These are phyloP conservation scores for Lobophora halterata DNA, from an alignment of 2,888 invertebrate genomes.

Conservation along the genomic window DNA sequence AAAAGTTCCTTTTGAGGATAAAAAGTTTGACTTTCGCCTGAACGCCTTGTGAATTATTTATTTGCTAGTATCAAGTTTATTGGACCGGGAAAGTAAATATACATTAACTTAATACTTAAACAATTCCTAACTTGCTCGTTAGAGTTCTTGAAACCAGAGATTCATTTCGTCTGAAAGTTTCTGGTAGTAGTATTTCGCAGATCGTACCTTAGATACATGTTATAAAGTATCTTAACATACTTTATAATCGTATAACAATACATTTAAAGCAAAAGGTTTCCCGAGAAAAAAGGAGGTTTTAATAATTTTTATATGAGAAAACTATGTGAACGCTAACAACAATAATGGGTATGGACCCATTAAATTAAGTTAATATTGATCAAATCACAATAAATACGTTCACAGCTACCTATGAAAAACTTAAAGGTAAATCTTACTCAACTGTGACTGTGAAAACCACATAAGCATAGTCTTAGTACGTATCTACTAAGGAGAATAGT, in stretches of 20 bases:
- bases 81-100: conserved; percentile 39
- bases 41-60: conserved; percentile 63
- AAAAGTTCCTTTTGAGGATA: conserved; percentile 49
- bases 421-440: not conserved
- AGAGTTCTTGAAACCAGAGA: conserved; percentile 4
- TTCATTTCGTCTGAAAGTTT: conserved; percentile 14
- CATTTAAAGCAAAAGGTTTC: too few relatives aligned
- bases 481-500: not conserved
- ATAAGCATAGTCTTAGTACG: conserved; percentile 6
- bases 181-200: too few relatives aligned
- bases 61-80: conserved; percentile 52
- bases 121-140: conserved; percentile 23
- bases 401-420: too few relatives aligned
- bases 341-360: too few relatives aligned
- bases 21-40: conserved; percentile 53
- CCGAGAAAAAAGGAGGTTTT: too few relatives aligned
- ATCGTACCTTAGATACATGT: too few relatives aligned
- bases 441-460: conserved; percentile 1
- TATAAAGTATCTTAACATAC: too few relatives aligned
- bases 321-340: too few relatives aligned
- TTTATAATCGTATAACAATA: too few relatives aligned
- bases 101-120: conserved; percentile 50
- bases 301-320: too few relatives aligned
- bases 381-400: too few relatives aligned
- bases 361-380: too few relatives aligned